phyloP scores from a whole-genome alignment of 1,140 invertebrate species.

The Acyrthosiphon pisum region DNA sequence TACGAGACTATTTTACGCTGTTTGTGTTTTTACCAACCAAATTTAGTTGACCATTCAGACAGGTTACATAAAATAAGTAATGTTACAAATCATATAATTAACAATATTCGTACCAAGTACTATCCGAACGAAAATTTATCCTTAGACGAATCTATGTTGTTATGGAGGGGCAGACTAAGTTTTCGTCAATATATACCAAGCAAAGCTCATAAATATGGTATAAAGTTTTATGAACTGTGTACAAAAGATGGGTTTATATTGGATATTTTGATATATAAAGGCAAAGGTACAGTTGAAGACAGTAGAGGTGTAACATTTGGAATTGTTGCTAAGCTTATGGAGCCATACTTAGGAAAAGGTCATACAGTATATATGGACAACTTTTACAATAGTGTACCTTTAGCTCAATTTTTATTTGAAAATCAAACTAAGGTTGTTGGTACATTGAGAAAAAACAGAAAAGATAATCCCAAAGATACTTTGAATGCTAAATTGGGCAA shows the following conservation, averaged over 20 bases:
- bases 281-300: neutral
- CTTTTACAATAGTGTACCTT: too few relatives aligned
- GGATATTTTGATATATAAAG: neutral
- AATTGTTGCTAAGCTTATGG: neutral
- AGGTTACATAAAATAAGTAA: too few relatives aligned
- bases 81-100: too few relatives aligned
- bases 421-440: too few relatives aligned
- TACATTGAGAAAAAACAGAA: too few relatives aligned
- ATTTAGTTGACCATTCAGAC: too few relatives aligned
- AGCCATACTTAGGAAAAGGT: neutral
- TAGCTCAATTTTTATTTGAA: too few relatives aligned
- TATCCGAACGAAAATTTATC: too few relatives aligned
- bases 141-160: neutral
- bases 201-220: constrained; percentile 26
- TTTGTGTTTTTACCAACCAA: too few relatives aligned
- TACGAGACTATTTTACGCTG: too few relatives aligned
- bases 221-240: neutral
- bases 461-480: too few relatives aligned
- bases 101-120: too few relatives aligned
- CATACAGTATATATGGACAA: neutral
- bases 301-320: neutral
- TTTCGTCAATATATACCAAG: constrained; percentile 27
- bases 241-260: neutral
- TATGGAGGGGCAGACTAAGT: neutral
- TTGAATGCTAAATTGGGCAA: constrained; percentile 1